phyloP scores from a whole-genome alignment of 2,888 invertebrate genomes.

The Meandrusa payeni region DNA sequence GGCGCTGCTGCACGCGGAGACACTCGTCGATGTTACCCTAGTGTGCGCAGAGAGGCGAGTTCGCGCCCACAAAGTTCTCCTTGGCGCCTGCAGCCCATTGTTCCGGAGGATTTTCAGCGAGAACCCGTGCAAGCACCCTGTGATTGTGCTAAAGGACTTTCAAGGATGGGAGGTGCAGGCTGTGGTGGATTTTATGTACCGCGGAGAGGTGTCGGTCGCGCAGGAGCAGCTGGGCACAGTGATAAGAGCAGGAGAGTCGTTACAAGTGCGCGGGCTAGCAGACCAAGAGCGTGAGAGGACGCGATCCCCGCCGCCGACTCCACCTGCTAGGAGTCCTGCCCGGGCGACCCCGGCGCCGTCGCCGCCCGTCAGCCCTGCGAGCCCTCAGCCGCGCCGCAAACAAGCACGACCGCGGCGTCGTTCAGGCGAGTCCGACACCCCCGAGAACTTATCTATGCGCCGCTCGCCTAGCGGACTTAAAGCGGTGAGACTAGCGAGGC shows the following conservation, averaged over 20 bases:
- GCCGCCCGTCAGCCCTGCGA: slow-evolving; percentile 82
- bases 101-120: slow-evolving; percentile 94
- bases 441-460: slow-evolving; percentile 83
- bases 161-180: slow-evolving; percentile 94
- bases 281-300: slow-evolving; percentile 79
- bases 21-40: slow-evolving; percentile 93
- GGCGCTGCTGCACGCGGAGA: slow-evolving; percentile 91
- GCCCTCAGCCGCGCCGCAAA: slow-evolving; percentile 91
- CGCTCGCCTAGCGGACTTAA: slow-evolving; percentile 69
- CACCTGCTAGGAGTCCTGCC: slow-evolving; percentile 69
- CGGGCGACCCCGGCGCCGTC: slow-evolving; percentile 66
- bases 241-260: slow-evolving; percentile 92
- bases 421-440: slow-evolving; percentile 85
- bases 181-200: slow-evolving; percentile 96
- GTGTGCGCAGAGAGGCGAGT: slow-evolving; percentile 93
- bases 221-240: slow-evolving; percentile 91
- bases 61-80: slow-evolving; percentile 94
- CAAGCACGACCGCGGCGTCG: slow-evolving; percentile 92
- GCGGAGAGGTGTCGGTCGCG: slow-evolving; percentile 93
- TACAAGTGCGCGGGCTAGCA: slow-evolving; percentile 90
- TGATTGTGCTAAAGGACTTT: slow-evolving; percentile 95
- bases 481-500: slow-evolving; percentile 63
- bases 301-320: slow-evolving; percentile 62
- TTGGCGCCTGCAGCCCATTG: slow-evolving; percentile 94
- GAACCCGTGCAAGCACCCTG: slow-evolving; percentile 96